Percentiles rank a stretch among this genome's conserved stretches.
Conservation (phyloP, 2,888 invertebrate species). For the Clivina fossor region DNA sequence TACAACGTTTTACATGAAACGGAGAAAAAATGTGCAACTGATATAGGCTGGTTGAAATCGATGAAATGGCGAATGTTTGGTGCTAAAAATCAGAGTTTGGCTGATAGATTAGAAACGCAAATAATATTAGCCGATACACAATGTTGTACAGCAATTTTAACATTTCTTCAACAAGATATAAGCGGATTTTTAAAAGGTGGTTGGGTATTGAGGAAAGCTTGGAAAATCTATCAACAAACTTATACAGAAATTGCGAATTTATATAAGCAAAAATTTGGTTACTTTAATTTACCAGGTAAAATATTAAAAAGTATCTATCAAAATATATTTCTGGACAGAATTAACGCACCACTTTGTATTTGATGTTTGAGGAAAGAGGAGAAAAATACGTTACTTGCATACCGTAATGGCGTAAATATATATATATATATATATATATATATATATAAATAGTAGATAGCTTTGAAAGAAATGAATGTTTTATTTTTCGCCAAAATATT, state of each 20-base stretch:
- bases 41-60: slow-evolving; percentile 60
- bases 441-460: no score
- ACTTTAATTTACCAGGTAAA: slow-evolving; percentile 42
- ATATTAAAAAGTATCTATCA: neutral
- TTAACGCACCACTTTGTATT: no score
- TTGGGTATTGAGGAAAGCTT: slow-evolving; percentile 68
- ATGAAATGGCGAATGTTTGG: slow-evolving; percentile 57
- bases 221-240: slow-evolving; percentile 68
- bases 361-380: no score
- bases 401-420: no score
- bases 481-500: no score
- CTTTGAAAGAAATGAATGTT: no score
- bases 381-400: no score
- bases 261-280: slow-evolving; percentile 56
- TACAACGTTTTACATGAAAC: slow-evolving; percentile 60
- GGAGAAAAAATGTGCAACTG: slow-evolving; percentile 60
- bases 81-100: slow-evolving; percentile 42
- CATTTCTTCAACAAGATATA: slow-evolving; percentile 66
- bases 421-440: no score
- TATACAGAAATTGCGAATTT: slow-evolving; percentile 61
- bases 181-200: slow-evolving; percentile 65
- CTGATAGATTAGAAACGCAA: slow-evolving; percentile 58
- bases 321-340: neutral
- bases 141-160: slow-evolving; percentile 65
- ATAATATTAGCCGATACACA: slow-evolving; percentile 68